A percentile compares a stretch with the other conserved stretches of the same genome.
Evolutionary conservation across 2,888 invertebrate genomes (phyloP).

Genomic region (Pilophorus perplexus): DNA sequence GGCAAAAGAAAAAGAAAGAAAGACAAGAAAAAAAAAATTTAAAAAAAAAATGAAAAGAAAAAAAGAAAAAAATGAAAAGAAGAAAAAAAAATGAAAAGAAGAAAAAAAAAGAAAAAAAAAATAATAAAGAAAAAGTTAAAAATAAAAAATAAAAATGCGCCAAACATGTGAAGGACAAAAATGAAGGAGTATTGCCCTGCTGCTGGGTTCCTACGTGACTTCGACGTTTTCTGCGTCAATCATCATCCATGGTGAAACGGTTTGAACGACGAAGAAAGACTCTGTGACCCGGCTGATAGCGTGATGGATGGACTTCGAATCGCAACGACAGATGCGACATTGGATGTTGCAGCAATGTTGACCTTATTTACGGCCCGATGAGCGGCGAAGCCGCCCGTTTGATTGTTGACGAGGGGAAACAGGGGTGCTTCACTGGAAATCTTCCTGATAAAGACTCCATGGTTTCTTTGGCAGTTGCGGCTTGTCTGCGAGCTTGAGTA

Average conservation of each 20-base stretch:
- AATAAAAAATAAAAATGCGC: constrained; percentile 26
- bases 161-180: too few species aligned
- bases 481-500: too few species aligned
- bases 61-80: background rate
- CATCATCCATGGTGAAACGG: too few species aligned
- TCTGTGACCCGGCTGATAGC: background rate
- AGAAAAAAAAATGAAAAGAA: constrained; percentile 6
- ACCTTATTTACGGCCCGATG: background rate
- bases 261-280: too few species aligned
- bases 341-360: constrained; percentile 2
- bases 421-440: too few species aligned
- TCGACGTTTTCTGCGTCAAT: too few species aligned
- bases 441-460: too few species aligned
- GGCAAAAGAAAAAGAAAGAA: background rate
- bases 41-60: background rate
- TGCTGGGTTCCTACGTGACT: too few species aligned
- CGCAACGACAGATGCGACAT: background rate
- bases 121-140: constrained; percentile 12
- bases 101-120: constrained; percentile 20
- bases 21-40: background rate
- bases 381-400: background rate
- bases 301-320: too few species aligned
- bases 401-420: background rate
- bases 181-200: too few species aligned
- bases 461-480: too few species aligned